phyloP scores from a whole-genome alignment of 64 coral and sea anemone genomes.

The Stylophora pistillata region DNA sequence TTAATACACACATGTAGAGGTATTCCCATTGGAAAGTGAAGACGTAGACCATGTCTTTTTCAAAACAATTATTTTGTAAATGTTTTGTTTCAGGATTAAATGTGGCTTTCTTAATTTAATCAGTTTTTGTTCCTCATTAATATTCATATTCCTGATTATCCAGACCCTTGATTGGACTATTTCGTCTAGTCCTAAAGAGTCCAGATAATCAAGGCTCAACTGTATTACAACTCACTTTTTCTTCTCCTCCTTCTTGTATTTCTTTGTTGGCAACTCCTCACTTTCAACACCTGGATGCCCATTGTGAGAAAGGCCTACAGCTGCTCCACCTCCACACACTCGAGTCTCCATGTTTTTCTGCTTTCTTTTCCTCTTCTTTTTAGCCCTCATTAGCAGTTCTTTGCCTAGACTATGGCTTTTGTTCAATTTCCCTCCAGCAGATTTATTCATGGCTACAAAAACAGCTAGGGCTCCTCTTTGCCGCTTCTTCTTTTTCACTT shows the following conservation, averaged over 20 bases:
- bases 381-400: constrained; percentile 2
- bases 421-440: constrained; percentile 7
- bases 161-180: no score
- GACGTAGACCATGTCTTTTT: no score
- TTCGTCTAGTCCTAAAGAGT: no score
- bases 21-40: no score
- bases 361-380: constrained; percentile 30
- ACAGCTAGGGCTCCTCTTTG: constrained; percentile 40
- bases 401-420: constrained; percentile 10
- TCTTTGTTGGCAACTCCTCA: constrained; percentile 37
- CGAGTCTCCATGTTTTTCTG: background rate
- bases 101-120: no score
- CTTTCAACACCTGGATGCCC: background rate
- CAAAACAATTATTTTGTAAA: no score
- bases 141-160: no score
- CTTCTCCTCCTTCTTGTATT: constrained; percentile 27
- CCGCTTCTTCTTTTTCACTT: constrained; percentile 1
- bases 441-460: constrained; percentile 49
- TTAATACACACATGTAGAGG: no score
- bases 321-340: background rate
- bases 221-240: constrained; percentile 17
- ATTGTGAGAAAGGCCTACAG: background rate
- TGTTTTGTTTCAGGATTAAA: no score
- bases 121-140: no score
- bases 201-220: no score